Percentiles rank a stretch among this genome's conserved stretches.
These are phyloP conservation scores for Megathymus violae DNA, from an alignment of 1,140 invertebrate species.

Conservation along the genomic window DNA sequence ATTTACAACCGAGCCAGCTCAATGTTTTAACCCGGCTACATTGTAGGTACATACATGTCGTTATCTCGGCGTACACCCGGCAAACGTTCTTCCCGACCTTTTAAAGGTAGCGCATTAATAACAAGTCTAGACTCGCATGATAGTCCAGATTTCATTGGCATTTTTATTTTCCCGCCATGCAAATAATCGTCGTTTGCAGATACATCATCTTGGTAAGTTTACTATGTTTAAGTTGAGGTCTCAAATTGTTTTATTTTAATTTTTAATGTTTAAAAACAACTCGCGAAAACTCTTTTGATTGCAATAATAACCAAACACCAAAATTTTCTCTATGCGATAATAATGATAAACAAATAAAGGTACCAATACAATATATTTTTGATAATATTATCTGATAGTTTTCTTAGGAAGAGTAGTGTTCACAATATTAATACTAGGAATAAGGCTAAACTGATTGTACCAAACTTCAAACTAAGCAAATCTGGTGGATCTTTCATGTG, in stretches of 20 bases:
- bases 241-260: not conserved
- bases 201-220: constrained; percentile 15
- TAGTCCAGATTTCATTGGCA: constrained; percentile 36
- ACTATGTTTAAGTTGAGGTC: not conserved
- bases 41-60: constrained; percentile 44
- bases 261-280: no score
- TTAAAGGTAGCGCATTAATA: constrained; percentile 57
- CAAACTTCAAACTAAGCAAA: no score
- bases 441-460: no score
- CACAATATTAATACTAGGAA: no score
- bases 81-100: constrained; percentile 43
- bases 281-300: no score
- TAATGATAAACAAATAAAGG: no score
- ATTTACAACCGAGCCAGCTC: constrained; percentile 44
- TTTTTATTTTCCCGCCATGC: constrained; percentile 44
- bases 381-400: no score
- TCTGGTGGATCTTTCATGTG: no score
- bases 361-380: no score
- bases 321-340: no score
- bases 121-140: constrained; percentile 49
- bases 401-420: no score
- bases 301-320: no score
- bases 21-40: constrained; percentile 49
- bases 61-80: constrained; percentile 40
- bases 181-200: constrained; percentile 41